phyloP scores from a whole-genome alignment of 2,797 vertebrate genomes.

The Natrix natrix region DNA sequence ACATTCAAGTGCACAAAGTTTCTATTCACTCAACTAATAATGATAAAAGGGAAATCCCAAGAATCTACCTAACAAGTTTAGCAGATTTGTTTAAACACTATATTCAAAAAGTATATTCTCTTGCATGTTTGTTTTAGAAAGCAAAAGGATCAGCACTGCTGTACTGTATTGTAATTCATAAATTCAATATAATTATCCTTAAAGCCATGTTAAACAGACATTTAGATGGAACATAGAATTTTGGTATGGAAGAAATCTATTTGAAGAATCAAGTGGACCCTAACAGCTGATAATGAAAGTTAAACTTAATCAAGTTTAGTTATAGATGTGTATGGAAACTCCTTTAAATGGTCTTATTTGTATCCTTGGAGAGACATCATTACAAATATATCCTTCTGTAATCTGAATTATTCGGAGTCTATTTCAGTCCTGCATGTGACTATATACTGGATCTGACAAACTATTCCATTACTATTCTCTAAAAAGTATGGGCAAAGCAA shows the following conservation, averaged over 20 bases:
- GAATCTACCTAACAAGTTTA: background rate
- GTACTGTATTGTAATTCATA: background rate
- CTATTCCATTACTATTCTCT: background rate
- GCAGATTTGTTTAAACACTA: background rate
- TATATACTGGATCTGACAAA: background rate
- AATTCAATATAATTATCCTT: background rate
- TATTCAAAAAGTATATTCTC: background rate
- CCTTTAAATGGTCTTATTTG: background rate
- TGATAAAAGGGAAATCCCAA: background rate
- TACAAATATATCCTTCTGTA: background rate
- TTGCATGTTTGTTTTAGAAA: background rate
- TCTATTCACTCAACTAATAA: background rate
- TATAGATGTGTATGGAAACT: background rate
- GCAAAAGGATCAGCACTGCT: background rate
- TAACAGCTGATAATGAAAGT: background rate
- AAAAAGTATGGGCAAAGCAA: background rate
- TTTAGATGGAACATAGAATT: background rate
- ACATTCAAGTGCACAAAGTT: background rate
- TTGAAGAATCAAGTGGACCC: background rate
- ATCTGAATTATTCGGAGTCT: background rate
- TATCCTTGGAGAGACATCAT: background rate
- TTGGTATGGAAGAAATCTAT: background rate
- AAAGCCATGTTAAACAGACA: background rate
- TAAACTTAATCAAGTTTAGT: background rate
- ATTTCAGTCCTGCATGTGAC: background rate